phyloP scores from a whole-genome alignment of 2,888 invertebrate species.

The Xanthorhoe designata region DNA sequence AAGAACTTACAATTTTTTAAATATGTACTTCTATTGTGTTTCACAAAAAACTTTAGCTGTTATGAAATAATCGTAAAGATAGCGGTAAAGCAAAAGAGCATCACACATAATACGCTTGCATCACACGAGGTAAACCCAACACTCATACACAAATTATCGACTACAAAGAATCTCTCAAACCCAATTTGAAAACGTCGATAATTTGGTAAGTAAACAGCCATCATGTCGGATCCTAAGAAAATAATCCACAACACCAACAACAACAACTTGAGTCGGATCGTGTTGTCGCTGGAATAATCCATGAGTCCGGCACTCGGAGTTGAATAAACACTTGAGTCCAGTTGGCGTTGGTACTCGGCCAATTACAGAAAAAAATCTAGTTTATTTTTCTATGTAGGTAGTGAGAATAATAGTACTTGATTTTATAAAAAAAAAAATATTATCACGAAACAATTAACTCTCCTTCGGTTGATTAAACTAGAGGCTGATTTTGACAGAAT shows the following conservation, averaged over 20 bases:
- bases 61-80: neutral
- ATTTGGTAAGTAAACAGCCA: constrained; percentile 25
- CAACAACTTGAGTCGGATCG: constrained; percentile 32
- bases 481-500: constrained; percentile 6
- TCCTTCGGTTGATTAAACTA: neutral
- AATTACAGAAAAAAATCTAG: constrained; percentile 24
- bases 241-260: constrained; percentile 27
- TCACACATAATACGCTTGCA: neutral
- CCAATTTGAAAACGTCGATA: constrained; percentile 15
- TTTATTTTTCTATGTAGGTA: constrained; percentile 15
- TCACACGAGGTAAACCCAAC: constrained; percentile 1
- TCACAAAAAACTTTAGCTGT: neutral
- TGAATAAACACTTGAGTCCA: constrained; percentile 20
- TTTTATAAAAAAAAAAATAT: neutral
- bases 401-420: neutral
- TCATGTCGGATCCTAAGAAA: constrained; percentile 31
- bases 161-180: constrained; percentile 19
- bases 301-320: constrained; percentile 27
- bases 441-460: neutral
- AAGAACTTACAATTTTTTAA: too few relatives aligned
- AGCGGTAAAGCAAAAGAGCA: neutral
- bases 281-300: constrained; percentile 35
- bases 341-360: constrained; percentile 21
- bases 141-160: constrained; percentile 14
- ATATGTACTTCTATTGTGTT: neutral